Evolutionary conservation across 37 sponge, comb jelly and placozoan species (phyloP).

Genomic region (Chondrosia reniformis): DNA sequence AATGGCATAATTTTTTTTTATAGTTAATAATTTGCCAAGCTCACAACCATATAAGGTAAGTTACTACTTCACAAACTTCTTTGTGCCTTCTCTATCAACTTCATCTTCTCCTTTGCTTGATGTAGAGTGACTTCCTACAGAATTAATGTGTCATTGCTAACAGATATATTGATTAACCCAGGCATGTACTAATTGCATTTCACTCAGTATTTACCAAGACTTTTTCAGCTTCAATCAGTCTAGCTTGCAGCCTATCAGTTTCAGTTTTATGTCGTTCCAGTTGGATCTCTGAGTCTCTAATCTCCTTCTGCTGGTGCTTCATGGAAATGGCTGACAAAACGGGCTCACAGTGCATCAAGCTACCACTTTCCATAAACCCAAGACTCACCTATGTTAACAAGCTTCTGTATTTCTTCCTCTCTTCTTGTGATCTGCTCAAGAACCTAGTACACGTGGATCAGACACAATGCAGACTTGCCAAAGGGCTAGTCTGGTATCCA

Average conservation of each 20-base stretch:
- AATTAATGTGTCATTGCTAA: background rate
- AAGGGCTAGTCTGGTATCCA: too few relatives aligned
- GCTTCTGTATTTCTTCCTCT: conserved; percentile 1
- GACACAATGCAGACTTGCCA: too few relatives aligned
- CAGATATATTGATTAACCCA: background rate
- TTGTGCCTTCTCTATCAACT: conserved; percentile 46
- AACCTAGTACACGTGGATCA: too few relatives aligned
- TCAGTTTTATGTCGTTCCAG: conserved; percentile 38
- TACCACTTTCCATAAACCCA: background rate
- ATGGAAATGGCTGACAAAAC: conserved; percentile 1
- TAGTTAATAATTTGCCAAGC: too few relatives aligned
- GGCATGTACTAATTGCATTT: background rate
- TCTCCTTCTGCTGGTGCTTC: conserved; percentile 18
- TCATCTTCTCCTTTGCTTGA: conserved; percentile 62
- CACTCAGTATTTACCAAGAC: conserved; percentile 38
- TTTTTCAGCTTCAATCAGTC: conserved; percentile 79
- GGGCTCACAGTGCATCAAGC: background rate
- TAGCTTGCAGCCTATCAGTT: conserved; percentile 44
- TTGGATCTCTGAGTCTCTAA: conserved; percentile 39
- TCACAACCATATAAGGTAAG: too few relatives aligned
- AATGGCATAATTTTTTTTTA: too few relatives aligned
- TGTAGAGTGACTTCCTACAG: conserved; percentile 59
- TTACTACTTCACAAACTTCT: conserved; percentile 51
- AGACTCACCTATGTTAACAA: background rate
- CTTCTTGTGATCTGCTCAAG: conserved; percentile 16